Base-by-base conservation (phyloP, 2,113 vertebrate species). In the Cynocephalus volans region DNA sequence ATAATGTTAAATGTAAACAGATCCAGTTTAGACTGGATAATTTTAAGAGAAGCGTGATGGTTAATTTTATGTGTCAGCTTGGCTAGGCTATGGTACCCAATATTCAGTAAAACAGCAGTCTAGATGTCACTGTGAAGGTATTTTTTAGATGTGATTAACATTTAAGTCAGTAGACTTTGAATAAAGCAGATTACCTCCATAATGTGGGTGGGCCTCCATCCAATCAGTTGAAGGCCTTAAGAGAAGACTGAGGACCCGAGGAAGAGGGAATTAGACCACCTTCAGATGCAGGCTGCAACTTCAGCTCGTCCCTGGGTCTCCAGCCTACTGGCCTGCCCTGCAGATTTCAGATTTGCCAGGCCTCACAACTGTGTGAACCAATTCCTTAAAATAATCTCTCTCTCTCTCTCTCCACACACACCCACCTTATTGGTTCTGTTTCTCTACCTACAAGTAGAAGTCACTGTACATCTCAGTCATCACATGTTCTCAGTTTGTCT, bases 1-100 rank as follows among this genome's bases (percentile, higher is more conserved):
- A n/a, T 96, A 75, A 76, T 8, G 12, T 82, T 81, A 70, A 94
- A 54, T 28, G 23, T 69, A 73, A 96, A 85, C 76, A 76, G 52
- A 88, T 26, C 12, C 11, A 87, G n/a, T 81, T 87, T 80, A 82
- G 41, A 82, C 6, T 75, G 33, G 52, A 28, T 93, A 58, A 64
- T 91, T 83, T 83, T 72, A 48, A 91, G 36, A 94, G 17, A 75
- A 67, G 18, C n/a, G 10, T 76, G 52, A 69, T 62, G 18, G 21
- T 69, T 90, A 56, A 64, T 93, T 86, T 69, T 60, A 58, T 62
- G 3, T 23, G 52, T 80, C 48, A 62, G 9, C 56, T 73, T 77
- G 48, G 15, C n/a, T 65, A 79, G 48, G n/a, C 19, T n/a, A n/a
- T 3, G 28, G 19, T 90, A 91, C 18, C 23, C 28, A 58, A 76